Conservation (phyloP, 2,113 vertebrate genomes). For the Microcebus lehilahytsara region DNA sequence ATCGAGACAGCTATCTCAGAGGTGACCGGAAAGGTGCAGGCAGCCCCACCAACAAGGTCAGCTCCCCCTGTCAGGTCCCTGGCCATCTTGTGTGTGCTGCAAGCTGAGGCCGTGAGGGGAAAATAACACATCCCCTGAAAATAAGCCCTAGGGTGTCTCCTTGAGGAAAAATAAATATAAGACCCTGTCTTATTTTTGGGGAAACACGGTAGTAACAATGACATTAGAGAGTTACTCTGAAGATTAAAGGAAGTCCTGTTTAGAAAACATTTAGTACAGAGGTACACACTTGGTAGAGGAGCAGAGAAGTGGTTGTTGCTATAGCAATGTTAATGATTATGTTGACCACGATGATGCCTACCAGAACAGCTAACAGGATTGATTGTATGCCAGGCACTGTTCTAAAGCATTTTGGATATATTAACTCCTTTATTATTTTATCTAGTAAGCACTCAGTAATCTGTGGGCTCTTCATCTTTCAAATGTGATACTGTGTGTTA, state of each 20-base stretch:
- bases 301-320: background rate
- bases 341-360: fast-evolving
- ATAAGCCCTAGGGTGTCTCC: no score
- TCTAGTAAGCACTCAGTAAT: background rate
- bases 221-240: background rate
- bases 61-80: no score
- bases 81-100: no score
- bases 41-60: no score
- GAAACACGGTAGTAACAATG: background rate
- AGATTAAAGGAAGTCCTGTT: background rate
- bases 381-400: fast-evolving
- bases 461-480: background rate
- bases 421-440: background rate
- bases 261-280: background rate
- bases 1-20: no score
- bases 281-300: background rate
- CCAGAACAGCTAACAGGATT: background rate
- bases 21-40: no score
- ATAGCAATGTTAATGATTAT: background rate
- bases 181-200: no score
- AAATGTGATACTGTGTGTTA: background rate
- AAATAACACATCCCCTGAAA: no score
- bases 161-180: no score
- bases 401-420: background rate
- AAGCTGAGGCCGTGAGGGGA: no score